Evolutionary conservation across 2,113 vertebrate species (phyloP), one percentile per base, ranked within the genome.

Genomic region (Desmodus rotundus): DNA sequence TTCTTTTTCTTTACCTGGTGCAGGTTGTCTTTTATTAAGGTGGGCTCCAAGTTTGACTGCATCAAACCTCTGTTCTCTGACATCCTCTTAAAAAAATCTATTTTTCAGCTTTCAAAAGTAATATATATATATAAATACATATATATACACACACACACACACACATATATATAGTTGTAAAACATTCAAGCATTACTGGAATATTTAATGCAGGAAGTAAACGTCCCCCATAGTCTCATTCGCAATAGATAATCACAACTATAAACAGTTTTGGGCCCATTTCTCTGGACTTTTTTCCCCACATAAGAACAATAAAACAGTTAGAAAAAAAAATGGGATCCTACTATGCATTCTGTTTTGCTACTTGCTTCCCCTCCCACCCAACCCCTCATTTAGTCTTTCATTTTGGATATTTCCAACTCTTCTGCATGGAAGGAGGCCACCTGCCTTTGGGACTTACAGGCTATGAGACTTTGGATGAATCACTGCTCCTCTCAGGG

Each of bases 141-240:
- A 43, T 77, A 47, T 87, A 87, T n/a, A 54, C 50, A 52, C n/a
- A 45, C 22, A 45, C 74, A 50, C 81, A 22, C 2, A 54, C 5
- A 54, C 22, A 54, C 50, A 58, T 38, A 52, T 33, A 45, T 80
- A 50, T 88, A 87, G 15, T 63, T 94, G 33, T 89, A 61, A 93
- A 92, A 90, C 50, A 90, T 67, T 73, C 54, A 92, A 80, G 65
- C 81, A 90, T 92, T 84, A 83, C 43, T 20, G 54, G 84, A 96
- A 92, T 93, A 84, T 93, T 93, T 93, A 92, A 80, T 92, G 33
- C 28, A 83, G 36, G 47, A 87, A 96, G 65, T 74, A 54, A 96
- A 93, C 93, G 15, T 56, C 38, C 88, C 83, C 81, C 38, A 47
- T n/a, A 65, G 85, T 85, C 88, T 95, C 70, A 77, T 96, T 97